Evolutionary conservation across 2,888 invertebrate genomes (phyloP).

Genomic region (Phaedon cochleariae): DNA sequence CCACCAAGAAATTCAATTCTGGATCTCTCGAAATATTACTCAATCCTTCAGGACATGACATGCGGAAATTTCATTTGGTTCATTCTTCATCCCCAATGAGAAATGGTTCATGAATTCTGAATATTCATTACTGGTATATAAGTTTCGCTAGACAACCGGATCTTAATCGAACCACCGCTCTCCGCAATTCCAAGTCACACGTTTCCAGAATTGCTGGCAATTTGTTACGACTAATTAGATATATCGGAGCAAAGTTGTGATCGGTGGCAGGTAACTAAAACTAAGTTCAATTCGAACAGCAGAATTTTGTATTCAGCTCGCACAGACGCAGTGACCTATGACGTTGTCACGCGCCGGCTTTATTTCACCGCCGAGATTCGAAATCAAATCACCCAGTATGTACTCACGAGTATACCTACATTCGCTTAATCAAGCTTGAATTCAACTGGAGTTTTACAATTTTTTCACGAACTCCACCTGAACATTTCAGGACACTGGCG

Average conservation of each 20-base stretch:
- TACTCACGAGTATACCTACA: conserved; percentile 30
- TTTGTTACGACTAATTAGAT: conserved; percentile 49
- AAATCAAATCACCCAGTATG: conserved; percentile 52
- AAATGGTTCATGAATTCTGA: conserved; percentile 33
- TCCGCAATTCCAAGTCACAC: conserved; percentile 38
- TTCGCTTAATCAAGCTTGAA: conserved; percentile 43
- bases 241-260: conserved; percentile 41
- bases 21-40: conserved; percentile 26
- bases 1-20: conserved; percentile 23
- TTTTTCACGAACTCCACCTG: conserved; percentile 8
- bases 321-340: conserved; percentile 54
- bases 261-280: conserved; percentile 47
- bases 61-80: conserved; percentile 26
- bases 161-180: conserved; percentile 36
- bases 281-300: conserved; percentile 40
- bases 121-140: conserved; percentile 34
- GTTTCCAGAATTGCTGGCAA: conserved; percentile 46
- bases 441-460: background rate
- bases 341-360: conserved; percentile 52
- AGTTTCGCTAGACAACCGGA: conserved; percentile 30
- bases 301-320: conserved; percentile 51
- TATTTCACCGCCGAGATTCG: conserved; percentile 50
- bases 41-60: conserved; percentile 21
- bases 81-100: conserved; percentile 32
- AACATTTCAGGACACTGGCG: background rate